Conservation (phyloP, 2,113 vertebrate genomes). For the Toxotes jaculatrix region DNA sequence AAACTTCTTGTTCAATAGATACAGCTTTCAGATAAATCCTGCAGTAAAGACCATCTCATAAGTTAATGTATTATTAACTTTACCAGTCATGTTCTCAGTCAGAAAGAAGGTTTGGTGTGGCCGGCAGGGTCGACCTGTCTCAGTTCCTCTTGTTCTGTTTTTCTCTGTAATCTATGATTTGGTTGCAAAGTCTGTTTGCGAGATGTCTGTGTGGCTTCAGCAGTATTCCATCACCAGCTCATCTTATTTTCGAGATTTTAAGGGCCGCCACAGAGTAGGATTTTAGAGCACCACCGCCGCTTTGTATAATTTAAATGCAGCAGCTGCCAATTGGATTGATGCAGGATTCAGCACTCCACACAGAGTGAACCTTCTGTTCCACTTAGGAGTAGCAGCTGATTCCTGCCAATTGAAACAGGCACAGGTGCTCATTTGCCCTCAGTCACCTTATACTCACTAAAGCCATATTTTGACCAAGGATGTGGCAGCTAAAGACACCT, state of each 20-base stretch:
- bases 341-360: conserved; percentile 51
- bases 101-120: background rate
- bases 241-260: conserved; percentile 44
- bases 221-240: conserved; percentile 26
- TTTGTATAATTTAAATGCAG: conserved; percentile 64
- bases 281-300: conserved; percentile 32
- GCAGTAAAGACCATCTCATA: conserved; percentile 5
- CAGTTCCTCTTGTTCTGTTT: background rate
- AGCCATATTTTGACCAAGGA: conserved; percentile 40
- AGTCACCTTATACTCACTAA: conserved; percentile 40
- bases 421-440: conserved; percentile 58
- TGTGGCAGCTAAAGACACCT: conserved; percentile 36
- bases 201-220: conserved; percentile 4
- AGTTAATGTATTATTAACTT: conserved; percentile 13
- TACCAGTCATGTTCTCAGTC: background rate
- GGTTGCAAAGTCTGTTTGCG: background rate
- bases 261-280: conserved; percentile 25
- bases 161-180: conserved; percentile 22
- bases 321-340: conserved; percentile 69
- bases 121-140: background rate
- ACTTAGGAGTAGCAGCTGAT: conserved; percentile 51
- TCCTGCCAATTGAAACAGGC: conserved; percentile 63
- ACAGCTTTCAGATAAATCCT: background rate
- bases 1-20: background rate
- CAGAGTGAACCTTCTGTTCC: conserved; percentile 56